A percentile compares a stretch with the other conserved stretches of the same genome.
Conservation (phyloP, 2,797 vertebrate species). For the Menidia menidia region DNA sequence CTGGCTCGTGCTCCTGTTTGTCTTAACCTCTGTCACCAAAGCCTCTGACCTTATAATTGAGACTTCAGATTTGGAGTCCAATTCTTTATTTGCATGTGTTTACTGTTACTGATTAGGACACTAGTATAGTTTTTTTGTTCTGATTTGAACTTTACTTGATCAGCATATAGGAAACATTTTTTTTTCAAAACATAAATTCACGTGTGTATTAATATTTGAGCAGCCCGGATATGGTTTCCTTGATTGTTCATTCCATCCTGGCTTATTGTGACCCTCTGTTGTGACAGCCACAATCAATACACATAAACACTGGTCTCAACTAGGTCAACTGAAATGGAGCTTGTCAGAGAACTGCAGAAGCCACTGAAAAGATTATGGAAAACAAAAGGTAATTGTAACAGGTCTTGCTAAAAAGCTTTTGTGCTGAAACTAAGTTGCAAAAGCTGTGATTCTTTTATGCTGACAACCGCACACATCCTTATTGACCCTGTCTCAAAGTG, state of each 20-base stretch:
- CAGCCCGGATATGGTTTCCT: slow-evolving; percentile 27
- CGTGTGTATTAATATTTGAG: slow-evolving; percentile 23
- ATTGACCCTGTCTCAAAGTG: slow-evolving; percentile 51
- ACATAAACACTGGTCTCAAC: slow-evolving; percentile 68
- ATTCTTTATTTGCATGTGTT: slow-evolving; percentile 14
- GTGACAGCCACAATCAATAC: slow-evolving; percentile 70
- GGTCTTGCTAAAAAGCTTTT: slow-evolving; percentile 53
- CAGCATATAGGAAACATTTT: slow-evolving; percentile 3
- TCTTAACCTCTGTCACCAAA: slow-evolving; percentile 41
- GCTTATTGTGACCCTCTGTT: slow-evolving; percentile 57
- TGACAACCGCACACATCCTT: slow-evolving; percentile 45
- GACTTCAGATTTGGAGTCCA: slow-evolving; percentile 7
- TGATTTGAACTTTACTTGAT: slow-evolving; percentile 34
- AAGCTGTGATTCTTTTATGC: slow-evolving; percentile 55
- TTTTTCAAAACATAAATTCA: slow-evolving; percentile 6
- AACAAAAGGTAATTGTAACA: slow-evolving; percentile 64
- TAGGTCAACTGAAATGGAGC: slow-evolving; percentile 68
- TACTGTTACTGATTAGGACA: slow-evolving; percentile 16
- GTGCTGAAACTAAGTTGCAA: slow-evolving; percentile 59
- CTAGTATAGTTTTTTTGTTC: slow-evolving; percentile 23
- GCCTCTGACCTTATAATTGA: slow-evolving; percentile 24
- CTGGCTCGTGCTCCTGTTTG: slow-evolving; percentile 49
- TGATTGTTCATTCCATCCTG: slow-evolving; percentile 64
- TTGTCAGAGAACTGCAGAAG: slow-evolving; percentile 45
- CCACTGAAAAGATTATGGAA: slow-evolving; percentile 52